Percentiles rank a stretch among this genome's conserved stretches.
phyloP scores from a whole-genome alignment of 2,888 invertebrate species.

The Dusona sp. region DNA sequence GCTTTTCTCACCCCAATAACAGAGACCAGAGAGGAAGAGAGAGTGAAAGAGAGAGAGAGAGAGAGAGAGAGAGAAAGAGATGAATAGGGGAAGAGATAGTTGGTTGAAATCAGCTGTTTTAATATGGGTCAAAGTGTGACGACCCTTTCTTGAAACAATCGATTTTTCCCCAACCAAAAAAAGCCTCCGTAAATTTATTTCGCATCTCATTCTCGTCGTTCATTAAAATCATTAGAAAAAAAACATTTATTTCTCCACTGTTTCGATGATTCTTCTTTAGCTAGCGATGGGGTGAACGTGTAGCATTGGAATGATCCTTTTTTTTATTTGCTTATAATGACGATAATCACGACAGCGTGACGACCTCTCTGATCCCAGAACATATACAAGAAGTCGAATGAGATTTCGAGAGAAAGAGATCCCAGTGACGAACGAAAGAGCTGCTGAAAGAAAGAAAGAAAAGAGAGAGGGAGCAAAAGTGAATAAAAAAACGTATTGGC shows the following conservation, averaged over 20 bases:
- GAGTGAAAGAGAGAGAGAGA: not conserved
- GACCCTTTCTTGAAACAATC: conserved; percentile 74
- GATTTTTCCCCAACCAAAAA: conserved; percentile 70
- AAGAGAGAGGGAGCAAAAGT: conserved; percentile 52
- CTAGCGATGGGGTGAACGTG: not conserved
- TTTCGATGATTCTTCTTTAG: not conserved
- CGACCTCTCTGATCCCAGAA: conserved; percentile 25
- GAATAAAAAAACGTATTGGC: conserved; percentile 54
- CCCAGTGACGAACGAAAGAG: conserved; percentile 5
- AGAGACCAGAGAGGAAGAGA: conserved; percentile 22
- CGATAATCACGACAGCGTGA: conserved; percentile 51
- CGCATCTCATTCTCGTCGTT: not conserved
- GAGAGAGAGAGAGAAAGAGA: conserved; percentile 20
- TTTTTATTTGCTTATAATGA: conserved; percentile 45
- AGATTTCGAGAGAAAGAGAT: conserved; percentile 32
- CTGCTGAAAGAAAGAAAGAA: conserved; percentile 25
- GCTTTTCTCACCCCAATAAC: conserved; percentile 61
- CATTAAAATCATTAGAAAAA: conserved; percentile 4
- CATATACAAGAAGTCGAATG: conserved; percentile 55
- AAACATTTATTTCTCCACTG: not conserved
- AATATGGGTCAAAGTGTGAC: conserved; percentile 78
- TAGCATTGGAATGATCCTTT: not conserved
- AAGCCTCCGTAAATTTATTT: not conserved
- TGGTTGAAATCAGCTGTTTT: conserved; percentile 79
- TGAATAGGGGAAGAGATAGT: conserved; percentile 1